A percentile compares a stretch with the other conserved stretches of the same genome.
phyloP scores from a whole-genome alignment of 2,797 vertebrate genomes.

The Poeciliopsis turneri region DNA sequence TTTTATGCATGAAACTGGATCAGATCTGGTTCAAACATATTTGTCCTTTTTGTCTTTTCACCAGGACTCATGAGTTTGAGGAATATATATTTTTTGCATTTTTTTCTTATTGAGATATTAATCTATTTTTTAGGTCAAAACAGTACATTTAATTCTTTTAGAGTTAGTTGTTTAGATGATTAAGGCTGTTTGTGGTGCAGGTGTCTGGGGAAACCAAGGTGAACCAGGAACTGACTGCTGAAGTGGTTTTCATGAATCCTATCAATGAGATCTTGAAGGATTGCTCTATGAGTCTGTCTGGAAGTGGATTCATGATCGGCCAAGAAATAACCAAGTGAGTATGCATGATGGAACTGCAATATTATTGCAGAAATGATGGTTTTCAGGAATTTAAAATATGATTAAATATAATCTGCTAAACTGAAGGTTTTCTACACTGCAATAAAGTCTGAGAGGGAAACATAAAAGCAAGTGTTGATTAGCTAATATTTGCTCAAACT shows the following conservation, averaged over 20 bases:
- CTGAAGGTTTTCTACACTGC: neutral
- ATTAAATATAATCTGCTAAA: neutral
- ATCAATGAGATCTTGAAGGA: slow-evolving; percentile 57
- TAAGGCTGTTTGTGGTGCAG: slow-evolving; percentile 49
- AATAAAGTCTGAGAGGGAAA: neutral
- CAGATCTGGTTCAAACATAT: neutral
- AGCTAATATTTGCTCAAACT: neutral
- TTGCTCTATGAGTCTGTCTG: slow-evolving; percentile 76
- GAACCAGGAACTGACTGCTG: neutral
- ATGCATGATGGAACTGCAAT: neutral
- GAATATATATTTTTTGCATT: neutral
- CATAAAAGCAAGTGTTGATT: neutral
- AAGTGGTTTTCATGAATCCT: slow-evolving; percentile 79
- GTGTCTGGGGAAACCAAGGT: neutral
- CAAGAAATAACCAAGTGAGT: slow-evolving; percentile 11
- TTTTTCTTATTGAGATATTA: neutral
- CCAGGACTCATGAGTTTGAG: neutral
- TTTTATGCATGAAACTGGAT: neutral
- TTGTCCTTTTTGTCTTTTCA: neutral
- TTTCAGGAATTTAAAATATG: neutral
- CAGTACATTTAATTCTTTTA: neutral
- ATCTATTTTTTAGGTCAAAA: neutral
- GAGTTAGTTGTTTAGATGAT: neutral
- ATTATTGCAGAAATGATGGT: neutral
- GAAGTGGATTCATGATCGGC: slow-evolving; percentile 74